Evolutionary conservation across 2,888 invertebrate genomes (phyloP).

Genomic region (Lydus trimaculatus): DNA sequence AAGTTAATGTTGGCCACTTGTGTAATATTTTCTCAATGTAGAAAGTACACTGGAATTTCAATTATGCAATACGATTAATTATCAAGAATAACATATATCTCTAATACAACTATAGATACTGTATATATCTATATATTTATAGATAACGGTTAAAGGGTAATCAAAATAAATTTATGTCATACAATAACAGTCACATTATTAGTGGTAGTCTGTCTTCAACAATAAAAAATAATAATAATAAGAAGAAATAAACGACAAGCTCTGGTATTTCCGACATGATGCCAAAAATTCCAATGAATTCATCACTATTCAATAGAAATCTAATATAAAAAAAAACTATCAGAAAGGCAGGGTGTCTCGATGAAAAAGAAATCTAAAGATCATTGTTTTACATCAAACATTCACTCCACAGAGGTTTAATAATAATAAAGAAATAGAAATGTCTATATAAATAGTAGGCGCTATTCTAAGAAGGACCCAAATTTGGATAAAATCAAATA

Average conservation of each 20-base stretch:
- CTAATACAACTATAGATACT: slow-evolving; percentile 18
- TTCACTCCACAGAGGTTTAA: too few species aligned
- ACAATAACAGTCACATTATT: background rate
- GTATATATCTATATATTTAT: slow-evolving; percentile 12
- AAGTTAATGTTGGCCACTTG: slow-evolving; percentile 32
- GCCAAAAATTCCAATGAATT: slow-evolving; percentile 9
- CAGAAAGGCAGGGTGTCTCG: background rate
- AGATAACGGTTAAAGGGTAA: slow-evolving; percentile 15
- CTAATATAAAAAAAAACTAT: background rate
- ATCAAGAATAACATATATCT: slow-evolving; percentile 21
- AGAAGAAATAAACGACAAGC: background rate
- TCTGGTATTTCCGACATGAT: slow-evolving; percentile 20
- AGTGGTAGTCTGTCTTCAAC: background rate
- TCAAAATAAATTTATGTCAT: slow-evolving; percentile 1
- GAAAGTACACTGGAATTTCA: slow-evolving; percentile 34
- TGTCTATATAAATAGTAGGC: too few species aligned
- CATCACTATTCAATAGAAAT: background rate
- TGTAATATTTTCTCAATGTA: slow-evolving; percentile 35
- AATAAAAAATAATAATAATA: background rate
- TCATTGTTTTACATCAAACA: too few species aligned
- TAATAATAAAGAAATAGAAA: too few species aligned
- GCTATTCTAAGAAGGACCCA: too few species aligned
- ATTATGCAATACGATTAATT: slow-evolving; percentile 32
- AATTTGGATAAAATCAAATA: too few species aligned
- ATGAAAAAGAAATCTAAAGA: background rate